These are phyloP conservation scores for Rattus norvegicus DNA, from an alignment of 2,113 vertebrate species.

Conservation along the genomic window DNA sequence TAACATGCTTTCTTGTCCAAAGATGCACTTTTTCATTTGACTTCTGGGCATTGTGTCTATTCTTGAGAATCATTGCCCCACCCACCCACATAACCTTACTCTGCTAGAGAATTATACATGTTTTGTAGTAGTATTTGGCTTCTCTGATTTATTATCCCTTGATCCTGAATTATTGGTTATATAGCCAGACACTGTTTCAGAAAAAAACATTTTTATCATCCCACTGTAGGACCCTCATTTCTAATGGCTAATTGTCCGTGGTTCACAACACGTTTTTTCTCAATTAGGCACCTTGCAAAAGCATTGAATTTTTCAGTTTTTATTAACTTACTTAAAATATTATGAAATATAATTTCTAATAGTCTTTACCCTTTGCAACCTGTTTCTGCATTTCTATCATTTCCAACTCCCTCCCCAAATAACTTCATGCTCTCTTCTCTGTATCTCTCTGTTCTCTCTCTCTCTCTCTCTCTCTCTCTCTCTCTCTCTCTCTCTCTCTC, in stretches of 20 bases:
- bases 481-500: not conserved
- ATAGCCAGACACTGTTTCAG: not conserved
- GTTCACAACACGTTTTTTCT: not conserved
- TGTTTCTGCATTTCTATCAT: not conserved
- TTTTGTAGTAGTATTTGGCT: not conserved
- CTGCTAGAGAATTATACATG: not conserved
- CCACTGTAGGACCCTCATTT: not conserved
- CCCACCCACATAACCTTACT: not conserved
- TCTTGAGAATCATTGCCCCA: not conserved
- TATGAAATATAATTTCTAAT: not conserved
- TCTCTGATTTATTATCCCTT: not conserved
- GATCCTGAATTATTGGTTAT: not conserved
- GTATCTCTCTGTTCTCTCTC: not conserved
- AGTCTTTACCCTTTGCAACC: not conserved
- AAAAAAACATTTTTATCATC: not conserved
- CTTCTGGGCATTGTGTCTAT: not conserved
- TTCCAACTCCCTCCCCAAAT: accelerated
- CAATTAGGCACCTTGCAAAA: not conserved
- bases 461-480: not conserved
- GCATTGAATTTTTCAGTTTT: not conserved
- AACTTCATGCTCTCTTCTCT: not conserved
- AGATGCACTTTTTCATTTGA: not conserved
- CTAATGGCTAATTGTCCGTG: not conserved
- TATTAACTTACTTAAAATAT: not conserved
- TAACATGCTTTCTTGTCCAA: not conserved